Conservation (phyloP, 92 coral and sea anemone species). For the Pocillopora meandrina region DNA sequence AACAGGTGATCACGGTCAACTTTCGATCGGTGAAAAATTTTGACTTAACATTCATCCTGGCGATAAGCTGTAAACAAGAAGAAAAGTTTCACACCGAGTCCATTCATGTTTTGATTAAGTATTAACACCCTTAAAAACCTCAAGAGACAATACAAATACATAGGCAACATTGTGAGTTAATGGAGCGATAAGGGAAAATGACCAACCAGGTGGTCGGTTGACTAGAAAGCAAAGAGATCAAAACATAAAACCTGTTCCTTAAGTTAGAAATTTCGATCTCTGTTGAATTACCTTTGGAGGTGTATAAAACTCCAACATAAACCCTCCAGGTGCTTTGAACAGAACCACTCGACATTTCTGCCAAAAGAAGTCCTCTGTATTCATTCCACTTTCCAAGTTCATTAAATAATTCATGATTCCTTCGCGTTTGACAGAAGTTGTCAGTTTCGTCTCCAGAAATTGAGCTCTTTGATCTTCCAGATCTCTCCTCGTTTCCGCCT, state of each 20-base stretch:
- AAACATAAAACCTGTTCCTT: not conserved
- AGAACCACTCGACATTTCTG: slow-evolving; percentile 95
- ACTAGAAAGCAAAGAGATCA: not conserved
- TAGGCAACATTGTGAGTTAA: slow-evolving; percentile 28
- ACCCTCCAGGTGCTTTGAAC: slow-evolving; percentile 98
- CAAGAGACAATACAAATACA: slow-evolving; percentile 20
- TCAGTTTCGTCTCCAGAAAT: slow-evolving; percentile 35
- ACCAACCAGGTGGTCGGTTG: not conserved
- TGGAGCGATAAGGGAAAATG: not conserved
- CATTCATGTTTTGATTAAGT: not conserved
- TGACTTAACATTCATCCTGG: not conserved
- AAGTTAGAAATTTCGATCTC: too few relatives aligned
- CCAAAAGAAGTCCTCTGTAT: slow-evolving; percentile 98
- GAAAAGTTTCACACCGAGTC: not conserved
- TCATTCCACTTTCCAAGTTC: slow-evolving; percentile 91
- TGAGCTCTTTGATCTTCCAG: slow-evolving; percentile 30
- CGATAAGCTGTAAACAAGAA: not conserved
- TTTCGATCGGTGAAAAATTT: not conserved
- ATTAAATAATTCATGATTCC: slow-evolving; percentile 90
- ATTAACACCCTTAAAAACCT: slow-evolving; percentile 28
- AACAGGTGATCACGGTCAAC: not conserved
- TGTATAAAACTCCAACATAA: slow-evolving; percentile 92
- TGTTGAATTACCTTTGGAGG: slow-evolving; percentile 89
- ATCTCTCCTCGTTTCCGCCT: slow-evolving; percentile 40
- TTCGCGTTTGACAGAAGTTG: slow-evolving; percentile 70